phyloP scores from a whole-genome alignment of 2,888 invertebrate genomes.

The Allolobophora icterica region DNA sequence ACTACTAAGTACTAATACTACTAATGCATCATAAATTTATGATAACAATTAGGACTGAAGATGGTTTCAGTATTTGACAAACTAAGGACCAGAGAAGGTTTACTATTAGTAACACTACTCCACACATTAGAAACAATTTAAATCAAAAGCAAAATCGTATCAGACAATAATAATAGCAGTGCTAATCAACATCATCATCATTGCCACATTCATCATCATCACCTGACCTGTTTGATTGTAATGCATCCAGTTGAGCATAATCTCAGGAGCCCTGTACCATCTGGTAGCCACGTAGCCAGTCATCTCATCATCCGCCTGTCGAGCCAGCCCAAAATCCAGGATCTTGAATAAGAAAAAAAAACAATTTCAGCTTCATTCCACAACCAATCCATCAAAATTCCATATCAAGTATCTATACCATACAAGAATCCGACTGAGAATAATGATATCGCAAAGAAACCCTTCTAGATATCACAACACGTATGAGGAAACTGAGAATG shows the following conservation, averaged over 20 bases:
- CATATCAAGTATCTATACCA: not conserved
- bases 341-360: conserved; percentile 71
- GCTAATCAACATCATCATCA: conserved; percentile 1
- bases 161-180: not conserved
- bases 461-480: not conserved
- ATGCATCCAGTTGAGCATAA: conserved; percentile 99
- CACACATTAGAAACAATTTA: too few relatives aligned
- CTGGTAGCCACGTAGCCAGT: conserved; percentile 95
- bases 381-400: not conserved
- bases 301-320: conserved; percentile 98
- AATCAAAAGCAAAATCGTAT: too few relatives aligned
- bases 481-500: not conserved
- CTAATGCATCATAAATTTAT: too few relatives aligned
- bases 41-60: too few relatives aligned
- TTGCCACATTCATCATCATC: too few relatives aligned
- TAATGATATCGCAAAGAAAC: not conserved
- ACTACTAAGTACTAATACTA: too few relatives aligned
- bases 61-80: too few relatives aligned
- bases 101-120: too few relatives aligned
- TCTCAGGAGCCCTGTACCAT: conserved; percentile 92
- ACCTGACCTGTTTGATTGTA: conserved; percentile 91
- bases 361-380: not conserved
- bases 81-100: too few relatives aligned
- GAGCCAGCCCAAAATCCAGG: conserved; percentile 94
- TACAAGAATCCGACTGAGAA: not conserved